phyloP scores from a whole-genome alignment of 2,888 invertebrate species.

The Cephus pulcher region DNA sequence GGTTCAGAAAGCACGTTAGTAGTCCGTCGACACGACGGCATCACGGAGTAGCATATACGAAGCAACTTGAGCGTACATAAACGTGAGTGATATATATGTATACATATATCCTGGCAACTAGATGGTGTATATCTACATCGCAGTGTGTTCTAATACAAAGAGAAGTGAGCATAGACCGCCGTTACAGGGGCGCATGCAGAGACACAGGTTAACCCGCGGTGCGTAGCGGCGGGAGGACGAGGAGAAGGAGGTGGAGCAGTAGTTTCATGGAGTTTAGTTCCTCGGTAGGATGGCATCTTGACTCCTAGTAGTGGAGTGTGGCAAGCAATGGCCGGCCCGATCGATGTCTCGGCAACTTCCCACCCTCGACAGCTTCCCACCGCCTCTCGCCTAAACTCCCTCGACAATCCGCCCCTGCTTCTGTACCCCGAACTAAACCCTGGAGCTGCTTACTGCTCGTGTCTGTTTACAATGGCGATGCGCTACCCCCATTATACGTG shows the following conservation, averaged over 20 bases:
- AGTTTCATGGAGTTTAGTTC: slow-evolving; percentile 62
- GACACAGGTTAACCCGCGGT: slow-evolving; percentile 18
- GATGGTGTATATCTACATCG: not conserved
- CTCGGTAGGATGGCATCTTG: slow-evolving; percentile 64
- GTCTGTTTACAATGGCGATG: slow-evolving; percentile 62
- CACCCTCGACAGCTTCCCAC: slow-evolving; percentile 48
- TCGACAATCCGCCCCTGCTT: slow-evolving; percentile 33
- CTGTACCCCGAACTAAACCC: slow-evolving; percentile 52
- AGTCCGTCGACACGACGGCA: not conserved
- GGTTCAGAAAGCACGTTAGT: not conserved
- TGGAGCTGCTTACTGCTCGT: slow-evolving; percentile 54
- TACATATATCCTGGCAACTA: not conserved
- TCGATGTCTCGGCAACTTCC: slow-evolving; percentile 66
- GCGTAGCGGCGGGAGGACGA: slow-evolving; percentile 38
- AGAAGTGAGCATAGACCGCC: not conserved
- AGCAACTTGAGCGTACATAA: not conserved
- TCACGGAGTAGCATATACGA: not conserved
- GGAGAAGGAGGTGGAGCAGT: slow-evolving; percentile 32
- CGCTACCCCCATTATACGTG: slow-evolving; percentile 51
- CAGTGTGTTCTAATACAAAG: not conserved
- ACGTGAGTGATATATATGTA: not conserved
- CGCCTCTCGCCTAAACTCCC: slow-evolving; percentile 28
- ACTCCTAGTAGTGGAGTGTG: slow-evolving; percentile 63
- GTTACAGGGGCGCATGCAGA: not conserved
- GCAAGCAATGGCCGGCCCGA: slow-evolving; percentile 66